These are phyloP conservation scores for Phylloscopus trochilus DNA, from an alignment of 2,113 vertebrate species.

Conservation along the genomic window DNA sequence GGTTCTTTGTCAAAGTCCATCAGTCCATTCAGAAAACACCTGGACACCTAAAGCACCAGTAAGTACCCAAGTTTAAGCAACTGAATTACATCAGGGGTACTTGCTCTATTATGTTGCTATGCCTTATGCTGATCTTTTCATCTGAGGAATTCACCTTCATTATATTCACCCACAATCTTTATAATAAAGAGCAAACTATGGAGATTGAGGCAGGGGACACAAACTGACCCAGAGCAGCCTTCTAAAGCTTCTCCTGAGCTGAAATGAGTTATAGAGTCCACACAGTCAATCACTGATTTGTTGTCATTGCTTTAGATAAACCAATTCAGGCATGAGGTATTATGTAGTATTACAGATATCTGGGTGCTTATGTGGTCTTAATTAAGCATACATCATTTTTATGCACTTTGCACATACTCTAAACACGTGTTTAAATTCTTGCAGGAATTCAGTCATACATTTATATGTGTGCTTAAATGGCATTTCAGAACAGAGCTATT, in stretches of 20 bases:
- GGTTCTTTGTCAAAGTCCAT: neutral
- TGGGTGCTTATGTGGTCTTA: neutral
- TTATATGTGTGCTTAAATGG: neutral
- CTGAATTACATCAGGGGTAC: neutral
- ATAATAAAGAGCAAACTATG: neutral
- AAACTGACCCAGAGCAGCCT: neutral
- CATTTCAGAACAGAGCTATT: neutral
- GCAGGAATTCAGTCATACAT: neutral
- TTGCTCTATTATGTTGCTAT: neutral
- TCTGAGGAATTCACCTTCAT: neutral
- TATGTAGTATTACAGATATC: neutral
- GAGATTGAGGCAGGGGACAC: neutral
- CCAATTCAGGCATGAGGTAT: neutral
- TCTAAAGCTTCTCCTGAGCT: neutral
- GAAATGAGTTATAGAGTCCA: neutral
- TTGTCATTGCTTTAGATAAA: neutral
- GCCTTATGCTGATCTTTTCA: neutral
- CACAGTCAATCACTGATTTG: neutral
- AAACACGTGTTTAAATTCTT: neutral
- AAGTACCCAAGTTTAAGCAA: neutral
- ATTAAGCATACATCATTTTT: neutral
- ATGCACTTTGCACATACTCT: neutral
- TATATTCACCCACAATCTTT: neutral
- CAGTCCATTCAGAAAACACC: neutral
- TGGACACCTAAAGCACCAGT: neutral